Conservation (phyloP, 2,797 vertebrate genomes). For the Sebastiscus tertius region DNA sequence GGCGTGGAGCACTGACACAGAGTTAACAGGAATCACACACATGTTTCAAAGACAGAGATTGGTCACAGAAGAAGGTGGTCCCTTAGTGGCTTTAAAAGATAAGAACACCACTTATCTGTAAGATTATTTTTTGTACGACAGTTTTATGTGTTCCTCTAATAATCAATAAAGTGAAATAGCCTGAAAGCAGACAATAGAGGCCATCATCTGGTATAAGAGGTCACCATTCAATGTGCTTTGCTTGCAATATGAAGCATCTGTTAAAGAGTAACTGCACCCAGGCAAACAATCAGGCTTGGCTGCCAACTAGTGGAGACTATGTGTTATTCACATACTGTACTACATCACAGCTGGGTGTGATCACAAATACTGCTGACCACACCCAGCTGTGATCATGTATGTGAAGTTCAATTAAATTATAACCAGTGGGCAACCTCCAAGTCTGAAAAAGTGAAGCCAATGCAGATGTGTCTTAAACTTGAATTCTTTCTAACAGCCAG, state of each 20-base stretch:
- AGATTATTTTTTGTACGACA: neutral
- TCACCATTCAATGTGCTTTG: neutral
- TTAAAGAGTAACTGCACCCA: neutral
- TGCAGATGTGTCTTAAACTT: too few species aligned
- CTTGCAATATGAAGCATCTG: neutral
- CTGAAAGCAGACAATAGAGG: neutral
- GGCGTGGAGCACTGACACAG: constrained; percentile 45
- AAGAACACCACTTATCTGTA: neutral
- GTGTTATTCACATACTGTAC: neutral
- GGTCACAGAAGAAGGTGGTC: neutral
- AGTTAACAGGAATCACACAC: constrained; percentile 47
- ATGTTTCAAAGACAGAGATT: constrained; percentile 22
- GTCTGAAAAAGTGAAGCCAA: too few species aligned
- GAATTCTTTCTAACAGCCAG: too few species aligned
- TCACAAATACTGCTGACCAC: too few species aligned
- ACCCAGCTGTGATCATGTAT: neutral
- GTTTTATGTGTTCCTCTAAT: neutral
- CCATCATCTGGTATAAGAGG: neutral
- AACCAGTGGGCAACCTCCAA: too few species aligned
- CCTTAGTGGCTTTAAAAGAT: neutral
- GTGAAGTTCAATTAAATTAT: neutral
- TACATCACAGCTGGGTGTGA: neutral
- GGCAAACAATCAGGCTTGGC: neutral
- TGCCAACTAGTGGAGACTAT: neutral
- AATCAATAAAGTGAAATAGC: neutral